Conservation (phyloP, 2,797 vertebrate genomes). For the Moxostoma hubbsi region DNA sequence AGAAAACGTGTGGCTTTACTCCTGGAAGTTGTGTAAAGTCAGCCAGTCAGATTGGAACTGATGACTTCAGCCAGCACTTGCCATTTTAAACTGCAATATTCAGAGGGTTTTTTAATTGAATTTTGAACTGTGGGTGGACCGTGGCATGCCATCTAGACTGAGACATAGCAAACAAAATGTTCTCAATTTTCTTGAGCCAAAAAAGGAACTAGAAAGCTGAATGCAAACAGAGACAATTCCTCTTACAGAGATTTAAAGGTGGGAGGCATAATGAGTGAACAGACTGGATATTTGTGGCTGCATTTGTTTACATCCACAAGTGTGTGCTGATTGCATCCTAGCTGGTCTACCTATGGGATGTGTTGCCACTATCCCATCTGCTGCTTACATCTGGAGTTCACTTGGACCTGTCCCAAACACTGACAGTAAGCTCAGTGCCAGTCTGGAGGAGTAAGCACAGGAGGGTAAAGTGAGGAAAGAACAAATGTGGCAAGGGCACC, state of each 20-base stretch:
- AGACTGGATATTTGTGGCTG: conserved; percentile 45
- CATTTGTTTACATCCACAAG: conserved; percentile 38
- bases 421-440: conserved; percentile 17
- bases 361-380: conserved; percentile 52
- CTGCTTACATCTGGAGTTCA: conserved; percentile 67
- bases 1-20: too few relatives aligned
- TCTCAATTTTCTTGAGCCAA: too few relatives aligned
- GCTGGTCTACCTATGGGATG: conserved; percentile 40
- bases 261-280: neutral
- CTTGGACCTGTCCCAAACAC: conserved; percentile 65
- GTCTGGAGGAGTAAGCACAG: neutral
- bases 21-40: too few relatives aligned
- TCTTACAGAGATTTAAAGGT: neutral
- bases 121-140: too few relatives aligned
- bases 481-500: neutral
- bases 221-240: neutral
- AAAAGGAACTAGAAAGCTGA: neutral
- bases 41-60: too few relatives aligned
- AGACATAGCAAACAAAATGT: too few relatives aligned
- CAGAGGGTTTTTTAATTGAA: too few relatives aligned
- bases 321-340: conserved; percentile 20
- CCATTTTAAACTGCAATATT: too few relatives aligned
- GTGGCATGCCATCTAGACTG: too few relatives aligned
- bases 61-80: too few relatives aligned
- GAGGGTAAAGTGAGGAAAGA: conserved; percentile 16